Conservation (phyloP, 92 coral and sea anemone genomes). For the Paragorgia papillata region DNA sequence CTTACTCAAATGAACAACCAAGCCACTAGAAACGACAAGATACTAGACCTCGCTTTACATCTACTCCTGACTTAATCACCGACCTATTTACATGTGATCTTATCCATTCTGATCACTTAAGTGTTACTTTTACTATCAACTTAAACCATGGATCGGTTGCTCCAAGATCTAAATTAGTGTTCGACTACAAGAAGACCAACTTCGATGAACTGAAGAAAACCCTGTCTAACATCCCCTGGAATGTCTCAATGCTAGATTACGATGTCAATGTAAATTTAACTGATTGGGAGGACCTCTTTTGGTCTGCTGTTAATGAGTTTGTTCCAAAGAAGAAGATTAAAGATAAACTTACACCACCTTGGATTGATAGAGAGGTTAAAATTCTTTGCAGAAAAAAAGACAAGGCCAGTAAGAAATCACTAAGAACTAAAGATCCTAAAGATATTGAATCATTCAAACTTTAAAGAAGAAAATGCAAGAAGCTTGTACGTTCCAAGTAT, state of each 20-base stretch:
- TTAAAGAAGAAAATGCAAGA: constrained; percentile 29
- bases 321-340: constrained; percentile 35
- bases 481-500: constrained; percentile 37
- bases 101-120: constrained; percentile 42
- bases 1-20: constrained; percentile 37
- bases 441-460: constrained; percentile 5
- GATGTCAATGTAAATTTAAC: background rate
- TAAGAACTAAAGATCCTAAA: constrained; percentile 17
- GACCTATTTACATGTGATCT: background rate
- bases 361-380: constrained; percentile 50
- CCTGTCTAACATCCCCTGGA: constrained; percentile 27
- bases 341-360: constrained; percentile 20
- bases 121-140: constrained; percentile 20
- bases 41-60: constrained; percentile 41
- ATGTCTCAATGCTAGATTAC: constrained; percentile 33
- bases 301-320: constrained; percentile 36
- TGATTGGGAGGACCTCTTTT: constrained; percentile 32
- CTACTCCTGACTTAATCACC: constrained; percentile 34
- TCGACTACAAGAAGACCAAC: constrained; percentile 19
- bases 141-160: background rate
- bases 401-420: constrained; percentile 42
- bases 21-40: constrained; percentile 22
- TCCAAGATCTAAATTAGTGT: background rate
- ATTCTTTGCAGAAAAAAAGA: constrained; percentile 37
- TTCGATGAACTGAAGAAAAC: background rate